These are phyloP conservation scores for Platycheirus albimanus DNA, from an alignment of 2,888 invertebrate species.

Conservation along the genomic window DNA sequence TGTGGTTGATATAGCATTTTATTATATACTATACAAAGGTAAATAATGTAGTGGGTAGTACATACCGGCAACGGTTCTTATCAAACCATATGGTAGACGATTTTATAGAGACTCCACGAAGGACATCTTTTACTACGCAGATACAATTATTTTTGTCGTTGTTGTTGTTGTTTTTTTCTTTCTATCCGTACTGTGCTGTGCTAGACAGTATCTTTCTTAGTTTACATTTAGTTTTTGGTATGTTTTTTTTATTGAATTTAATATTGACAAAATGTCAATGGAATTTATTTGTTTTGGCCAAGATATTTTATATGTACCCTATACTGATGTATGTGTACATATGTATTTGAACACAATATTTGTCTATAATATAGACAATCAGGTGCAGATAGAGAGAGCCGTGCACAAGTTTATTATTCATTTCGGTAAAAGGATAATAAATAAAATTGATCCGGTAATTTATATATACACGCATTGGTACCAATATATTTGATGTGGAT, in stretches of 20 bases:
- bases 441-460: constrained; percentile 28
- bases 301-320: not conserved
- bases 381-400: not conserved
- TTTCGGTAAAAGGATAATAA: constrained; percentile 24
- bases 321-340: not conserved
- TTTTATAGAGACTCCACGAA: constrained; percentile 32
- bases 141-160: constrained; percentile 14
- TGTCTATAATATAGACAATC: not conserved
- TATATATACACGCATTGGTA: not conserved
- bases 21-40: constrained; percentile 5
- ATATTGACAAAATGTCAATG: constrained; percentile 49
- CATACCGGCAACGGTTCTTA: constrained; percentile 60
- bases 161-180: not conserved
- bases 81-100: constrained; percentile 70
- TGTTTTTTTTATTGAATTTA: constrained; percentile 19
- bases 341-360: no score
- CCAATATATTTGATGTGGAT: not conserved
- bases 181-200: not conserved
- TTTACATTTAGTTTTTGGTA: constrained; percentile 33
- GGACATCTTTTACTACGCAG: constrained; percentile 58
- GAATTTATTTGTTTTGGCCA: constrained; percentile 59
- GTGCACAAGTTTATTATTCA: constrained; percentile 20
- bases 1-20: not conserved
- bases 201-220: constrained; percentile 9
- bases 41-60: not conserved